Evolutionary conservation across 2,113 vertebrate species (phyloP), one percentile per base, ranked within the genome.

Genomic region (Oxyura jamaicensis): DNA sequence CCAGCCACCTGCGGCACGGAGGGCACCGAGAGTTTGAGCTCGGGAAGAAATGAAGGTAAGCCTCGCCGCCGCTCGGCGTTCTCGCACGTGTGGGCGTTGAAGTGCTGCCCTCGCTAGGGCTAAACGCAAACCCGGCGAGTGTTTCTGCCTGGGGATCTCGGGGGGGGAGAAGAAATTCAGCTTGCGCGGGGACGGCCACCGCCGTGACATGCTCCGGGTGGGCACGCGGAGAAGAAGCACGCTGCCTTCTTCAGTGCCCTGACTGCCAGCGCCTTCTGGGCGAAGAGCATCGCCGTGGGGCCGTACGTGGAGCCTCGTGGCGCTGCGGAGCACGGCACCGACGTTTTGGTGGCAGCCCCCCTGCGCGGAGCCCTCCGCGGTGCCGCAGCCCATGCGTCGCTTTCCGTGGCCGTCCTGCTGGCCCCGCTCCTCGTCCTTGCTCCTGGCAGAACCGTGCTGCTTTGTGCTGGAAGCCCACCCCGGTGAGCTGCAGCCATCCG

Each of bases 91-190:
- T 2, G 14, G 8, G 63, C 1, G 90, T 60, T 33, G 75, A 86
- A 66, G 68, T 94, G 94, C 94, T 97, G 96, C 91, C 95, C 94
- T 95, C 88, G 0, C 42, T 83, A 86, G 94, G 88, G 63, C 92
- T 88, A 65, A 80, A 19, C 0, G 21, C 0, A 33, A 81, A 75
- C 16, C 29, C 52, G 3, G 62, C 29, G 4, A 17, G 39, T 33
- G 9, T 44, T 72, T 91, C 88, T 86, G 81, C 46, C 62, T n/a
- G 68, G 28, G 44, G 35, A 55, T 26, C 19, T 0, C 36, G 36
- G 36, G 39, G 39, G 10, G 22, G 22, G 10, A 18, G 78, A 33
- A 75, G 66, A 91, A 83, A 46, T 23, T 18, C 77, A 42, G n/a
- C 44, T 46, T 13, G 29, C 20, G 29, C 23, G 8, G 73, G 21